Base-by-base conservation (phyloP, 2,113 vertebrate species). In the Neodon shergylaensis region DNA sequence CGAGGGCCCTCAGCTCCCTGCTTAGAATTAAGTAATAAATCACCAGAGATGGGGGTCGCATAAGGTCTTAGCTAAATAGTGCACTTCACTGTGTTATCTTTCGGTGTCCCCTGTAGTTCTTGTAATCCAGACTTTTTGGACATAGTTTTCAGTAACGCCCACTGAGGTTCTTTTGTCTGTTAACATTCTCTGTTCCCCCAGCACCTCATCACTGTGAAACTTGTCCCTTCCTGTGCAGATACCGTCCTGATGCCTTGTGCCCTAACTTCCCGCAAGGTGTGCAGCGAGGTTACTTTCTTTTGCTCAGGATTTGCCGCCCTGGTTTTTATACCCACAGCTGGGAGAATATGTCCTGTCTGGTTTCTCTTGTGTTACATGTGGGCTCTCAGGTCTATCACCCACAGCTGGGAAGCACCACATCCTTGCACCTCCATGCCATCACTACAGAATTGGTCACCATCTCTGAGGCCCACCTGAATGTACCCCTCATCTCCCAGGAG, bases 161-260 rank as follows among this genome's bases (percentile, higher is more conserved):
- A 9, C 16, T 36, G 61, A 81, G 31, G 26, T 26, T n/a, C 33
- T 21, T 14, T 78, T 31, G 0, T 10, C 13, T n/a, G 1, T 61
- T 19, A 79, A 5, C 0, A 0, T n/a, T 24, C 16, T 19, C n/a
- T 10, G 8, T 8, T 4, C 22, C 42, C 58, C 78, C 49, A n/a
- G 49, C 11, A 36, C n/a, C 9, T 5, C 1, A n/a, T 7, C 31
- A 49, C 65, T 70, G 2, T 88, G 68, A 79, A 22, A 58, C 52
- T 28, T 47, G 26, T 84, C 10, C 47, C 39, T 86, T 82, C 58
- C 61, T 65, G 28, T 2, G 26, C 49, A 83, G 16, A 7, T 39
- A 0, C 58, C 47, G 70, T 3, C 63, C 79, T 79, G 8, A 44
- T 28, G 28, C 61, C n/a, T 81, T 90, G 21, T 68, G 6, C 88